Evolutionary conservation across 2,888 invertebrate genomes (phyloP).

Genomic region (Microctonus hyperodae): DNA sequence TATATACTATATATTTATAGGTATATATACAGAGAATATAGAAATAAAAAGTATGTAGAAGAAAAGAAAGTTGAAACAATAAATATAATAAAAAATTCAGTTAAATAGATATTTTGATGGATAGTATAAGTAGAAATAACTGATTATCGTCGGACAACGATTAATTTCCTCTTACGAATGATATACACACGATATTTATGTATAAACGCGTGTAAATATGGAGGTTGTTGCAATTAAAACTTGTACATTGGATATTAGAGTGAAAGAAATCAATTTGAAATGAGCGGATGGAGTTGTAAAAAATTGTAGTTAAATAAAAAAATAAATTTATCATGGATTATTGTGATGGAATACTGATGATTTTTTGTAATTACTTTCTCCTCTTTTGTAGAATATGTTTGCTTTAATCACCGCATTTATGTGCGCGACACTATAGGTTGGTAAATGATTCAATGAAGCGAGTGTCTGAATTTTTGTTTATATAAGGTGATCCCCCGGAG

Average conservation of each 20-base stretch:
- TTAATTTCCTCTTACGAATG: slow-evolving; percentile 14
- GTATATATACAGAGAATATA: background rate
- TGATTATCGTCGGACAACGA: slow-evolving; percentile 24
- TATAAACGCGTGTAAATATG: background rate
- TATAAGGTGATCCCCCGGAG: slow-evolving; percentile 23
- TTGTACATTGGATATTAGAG: background rate
- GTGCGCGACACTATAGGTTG: background rate
- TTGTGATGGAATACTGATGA: background rate
- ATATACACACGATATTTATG: too few species aligned
- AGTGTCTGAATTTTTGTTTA: background rate
- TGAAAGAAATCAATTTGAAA: background rate
- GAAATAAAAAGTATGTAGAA: background rate
- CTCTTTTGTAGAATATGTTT: slow-evolving; percentile 4
- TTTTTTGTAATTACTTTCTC: background rate
- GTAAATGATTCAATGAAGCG: slow-evolving; percentile 24
- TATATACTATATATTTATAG: background rate
- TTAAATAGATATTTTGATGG: slow-evolving; percentile 6
- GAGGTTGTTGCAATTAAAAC: slow-evolving; percentile 8
- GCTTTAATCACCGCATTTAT: background rate
- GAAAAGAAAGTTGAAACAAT: slow-evolving; percentile 9
- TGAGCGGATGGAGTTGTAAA: background rate
- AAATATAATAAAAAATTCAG: background rate
- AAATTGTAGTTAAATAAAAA: background rate
- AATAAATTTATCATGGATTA: background rate
- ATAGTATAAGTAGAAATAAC: slow-evolving; percentile 15